A percentile compares a stretch with the other conserved stretches of the same genome.
Conservation (phyloP, 2,888 invertebrate species). For the Bugula neritina region DNA sequence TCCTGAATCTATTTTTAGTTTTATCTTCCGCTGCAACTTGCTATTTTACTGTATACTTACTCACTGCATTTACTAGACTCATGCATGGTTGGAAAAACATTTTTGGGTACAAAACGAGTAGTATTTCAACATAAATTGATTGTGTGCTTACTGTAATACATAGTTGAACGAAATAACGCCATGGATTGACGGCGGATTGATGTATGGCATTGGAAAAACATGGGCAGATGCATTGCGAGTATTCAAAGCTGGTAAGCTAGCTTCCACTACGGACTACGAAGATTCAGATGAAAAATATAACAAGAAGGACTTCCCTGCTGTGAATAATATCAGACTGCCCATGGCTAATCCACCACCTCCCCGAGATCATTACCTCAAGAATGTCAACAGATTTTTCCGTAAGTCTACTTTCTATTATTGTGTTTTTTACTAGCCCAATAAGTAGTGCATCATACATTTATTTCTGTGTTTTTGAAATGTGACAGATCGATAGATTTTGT, state of each 20-base stretch:
- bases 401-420: no score
- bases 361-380: conserved; percentile 54
- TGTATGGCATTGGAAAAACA: conserved; percentile 60
- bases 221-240: conserved; percentile 60
- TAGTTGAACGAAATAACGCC: conserved; percentile 62
- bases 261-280: conserved; percentile 37
- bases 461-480: no score
- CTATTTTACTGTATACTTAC: no score
- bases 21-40: no score
- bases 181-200: conserved; percentile 61
- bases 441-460: no score
- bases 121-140: neutral
- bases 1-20: no score
- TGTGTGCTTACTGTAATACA: conserved; percentile 3
- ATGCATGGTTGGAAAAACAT: neutral
- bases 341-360: conserved; percentile 61
- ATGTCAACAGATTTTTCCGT: conserved; percentile 59
- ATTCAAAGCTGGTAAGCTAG: conserved; percentile 55
- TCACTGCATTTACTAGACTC: no score
- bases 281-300: conserved; percentile 15
- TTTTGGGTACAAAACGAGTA: neutral
- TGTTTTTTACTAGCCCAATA: no score
- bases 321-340: conserved; percentile 58
- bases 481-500: no score
- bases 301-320: conserved; percentile 56